Evolutionary conservation across 2,113 vertebrate genomes (phyloP).

Genomic region (Lagopus muta): DNA sequence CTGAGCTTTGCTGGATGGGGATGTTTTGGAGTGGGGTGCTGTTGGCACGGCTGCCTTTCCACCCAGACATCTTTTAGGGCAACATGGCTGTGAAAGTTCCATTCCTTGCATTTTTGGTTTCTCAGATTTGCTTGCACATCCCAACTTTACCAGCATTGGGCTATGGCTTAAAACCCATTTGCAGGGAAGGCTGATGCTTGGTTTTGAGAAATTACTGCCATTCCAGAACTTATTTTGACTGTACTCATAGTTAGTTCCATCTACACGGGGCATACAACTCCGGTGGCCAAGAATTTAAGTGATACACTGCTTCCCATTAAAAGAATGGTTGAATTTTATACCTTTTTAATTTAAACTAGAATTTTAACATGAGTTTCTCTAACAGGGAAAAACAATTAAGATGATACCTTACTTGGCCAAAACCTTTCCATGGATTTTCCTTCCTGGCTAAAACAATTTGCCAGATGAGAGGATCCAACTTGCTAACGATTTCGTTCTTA

Average conservation of each 20-base stretch:
- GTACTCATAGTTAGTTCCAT: background rate
- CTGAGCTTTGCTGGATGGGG: background rate
- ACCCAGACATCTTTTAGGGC: background rate
- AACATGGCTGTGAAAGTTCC: background rate
- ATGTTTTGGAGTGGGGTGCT: background rate
- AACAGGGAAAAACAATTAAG: background rate
- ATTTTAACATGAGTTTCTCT: background rate
- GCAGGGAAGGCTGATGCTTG: accelerated
- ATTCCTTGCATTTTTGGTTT: background rate
- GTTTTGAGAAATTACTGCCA: background rate
- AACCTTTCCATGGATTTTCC: background rate
- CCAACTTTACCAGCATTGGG: accelerated
- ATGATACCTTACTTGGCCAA: background rate
- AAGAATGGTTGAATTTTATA: background rate
- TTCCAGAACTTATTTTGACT: background rate
- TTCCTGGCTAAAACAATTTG: background rate
- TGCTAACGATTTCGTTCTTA: background rate
- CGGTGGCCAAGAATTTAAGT: background rate
- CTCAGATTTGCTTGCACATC: background rate
- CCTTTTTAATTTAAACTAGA: background rate
- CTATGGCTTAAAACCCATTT: background rate
- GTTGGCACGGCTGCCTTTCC: background rate
- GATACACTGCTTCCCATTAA: background rate
- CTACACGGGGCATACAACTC: background rate
- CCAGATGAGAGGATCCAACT: background rate